Base-by-base conservation (phyloP, 2,888 invertebrate species). In the Yponomeuta plumbellus region DNA sequence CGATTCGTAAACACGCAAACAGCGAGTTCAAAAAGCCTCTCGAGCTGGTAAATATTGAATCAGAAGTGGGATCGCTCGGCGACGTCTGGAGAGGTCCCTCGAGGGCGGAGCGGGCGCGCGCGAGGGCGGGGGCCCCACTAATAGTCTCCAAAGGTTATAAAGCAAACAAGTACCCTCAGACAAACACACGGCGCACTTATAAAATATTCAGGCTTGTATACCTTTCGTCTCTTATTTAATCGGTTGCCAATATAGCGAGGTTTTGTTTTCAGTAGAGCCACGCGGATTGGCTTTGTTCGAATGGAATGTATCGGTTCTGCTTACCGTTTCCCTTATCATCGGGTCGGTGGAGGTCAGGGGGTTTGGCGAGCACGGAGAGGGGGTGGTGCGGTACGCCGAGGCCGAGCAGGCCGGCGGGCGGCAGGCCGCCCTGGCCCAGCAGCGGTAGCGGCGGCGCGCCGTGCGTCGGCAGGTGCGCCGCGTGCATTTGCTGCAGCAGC, bases 401-500 rank as follows among this genome's bases (percentile, higher is more conserved):
- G 58, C 95, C 94, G 89, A 94, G 88, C 21, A 94, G 86, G 67
- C 94, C 94, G 61, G 94, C 93, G 0, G 93, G 86, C 34, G 87
- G 92, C 71, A 86, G 83, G 71, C 85, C 89, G 61, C 86, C 92
- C 75, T 88, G 92, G 68, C 86, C 92, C 68, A 86, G 86, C 68
- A 86, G 86, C 66, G 86, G 92, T 77, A 96, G 94, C 63, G 95
- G 95, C 59, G 95, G 95, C 66, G 96, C 95, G 62, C 94, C 94
- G 69, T 94, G 95, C 68, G 94, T 92, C 72, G 96, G 95, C 68
- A 93, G 81, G 87, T 97, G 97, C 76, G 97, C 97, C 52, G 97
- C 97, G 84, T 97, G 97, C 96, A 97, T 97, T 90, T 97, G 97
- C 89, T 97, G 97, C 85, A 97, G 92, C 71, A 95, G 86, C 84